These are phyloP conservation scores for Penaeus vannamei DNA, from an alignment of 1,140 invertebrate genomes.

Conservation along the genomic window DNA sequence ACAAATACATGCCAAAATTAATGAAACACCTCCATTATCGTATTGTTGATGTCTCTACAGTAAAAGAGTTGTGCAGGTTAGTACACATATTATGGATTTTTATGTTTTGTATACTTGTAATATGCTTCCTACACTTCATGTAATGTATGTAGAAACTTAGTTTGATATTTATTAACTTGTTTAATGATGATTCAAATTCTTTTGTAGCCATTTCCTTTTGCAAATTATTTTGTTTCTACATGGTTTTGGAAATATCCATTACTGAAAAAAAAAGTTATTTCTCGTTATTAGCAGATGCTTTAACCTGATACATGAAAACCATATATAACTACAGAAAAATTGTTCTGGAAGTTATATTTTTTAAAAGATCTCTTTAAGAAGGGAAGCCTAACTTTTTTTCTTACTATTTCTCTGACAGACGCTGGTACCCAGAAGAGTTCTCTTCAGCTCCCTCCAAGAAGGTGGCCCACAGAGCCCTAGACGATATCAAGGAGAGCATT, in stretches of 20 bases:
- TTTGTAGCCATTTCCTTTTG: background rate
- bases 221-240: too few species aligned
- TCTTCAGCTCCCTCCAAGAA: conserved; percentile 78
- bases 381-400: conserved; percentile 63
- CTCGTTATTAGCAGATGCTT: too few species aligned
- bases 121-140: background rate
- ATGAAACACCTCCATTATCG: conserved; percentile 91
- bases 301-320: too few species aligned
- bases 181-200: background rate
- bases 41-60: conserved; percentile 91
- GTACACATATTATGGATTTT: conserved; percentile 28
- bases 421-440: conserved; percentile 82
- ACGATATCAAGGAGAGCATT: conserved; percentile 91
- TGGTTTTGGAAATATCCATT: too few species aligned
- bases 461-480: conserved; percentile 81
- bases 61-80: conserved; percentile 86
- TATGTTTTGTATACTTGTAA: background rate
- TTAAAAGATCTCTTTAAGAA: conserved; percentile 33
- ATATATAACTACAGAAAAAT: too few species aligned
- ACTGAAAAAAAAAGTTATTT: too few species aligned
- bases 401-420: conserved; percentile 69
- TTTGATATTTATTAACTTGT: background rate
- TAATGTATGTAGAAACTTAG: background rate
- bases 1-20: conserved; percentile 83
- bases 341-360: background rate